Base-by-base conservation (phyloP, 2,888 invertebrate species). In the Conomelus anceps region DNA sequence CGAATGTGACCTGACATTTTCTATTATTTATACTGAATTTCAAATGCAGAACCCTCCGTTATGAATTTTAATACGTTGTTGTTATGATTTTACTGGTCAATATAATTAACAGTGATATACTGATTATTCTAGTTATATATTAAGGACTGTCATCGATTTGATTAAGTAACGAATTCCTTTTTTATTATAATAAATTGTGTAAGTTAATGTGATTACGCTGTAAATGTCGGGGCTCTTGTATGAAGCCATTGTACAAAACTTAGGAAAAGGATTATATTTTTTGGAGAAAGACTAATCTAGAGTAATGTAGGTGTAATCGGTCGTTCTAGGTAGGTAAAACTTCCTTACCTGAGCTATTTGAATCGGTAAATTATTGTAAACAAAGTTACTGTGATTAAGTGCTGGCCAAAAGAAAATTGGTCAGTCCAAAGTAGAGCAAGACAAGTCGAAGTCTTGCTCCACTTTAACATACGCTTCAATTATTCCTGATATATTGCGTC, bases 401-500 rank as follows among this genome's bases (percentile, higher is more conserved):
- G 86, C 86, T 22, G 86, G 86, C 86, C 86, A 86, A 86, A 86
- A 24, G 24, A 86, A 86, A 86, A 86, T 86, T 86, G 86, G 29
- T n/a, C 23, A 85, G 24, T 22, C 23, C 24, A 63, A 63, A 63
- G 63, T n/a, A 3, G 63, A n/a, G 63, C 63, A 63, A n/a, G 63
- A 63, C 24, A 23, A 23, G 85, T 86, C 29, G 89, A 29, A 24
- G 89, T 86, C 41, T 85, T 89, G 86, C 63, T 85, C n/a, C 87
- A 84, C 23, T 84, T 85, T 84, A 23, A 86, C 86, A 85, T 23
- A 85, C 89, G 86, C 91, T 90, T 90, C 91, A 89, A 90, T 91
- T 90, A 91, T 91, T 91, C 91, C 92, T 90, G 91, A 91, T 91
- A 92, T 92, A 92, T 91, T 91, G 91, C 92, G 91, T 91, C 92